phyloP scores from a whole-genome alignment of 2,797 vertebrate species.

The Karalla daura region DNA sequence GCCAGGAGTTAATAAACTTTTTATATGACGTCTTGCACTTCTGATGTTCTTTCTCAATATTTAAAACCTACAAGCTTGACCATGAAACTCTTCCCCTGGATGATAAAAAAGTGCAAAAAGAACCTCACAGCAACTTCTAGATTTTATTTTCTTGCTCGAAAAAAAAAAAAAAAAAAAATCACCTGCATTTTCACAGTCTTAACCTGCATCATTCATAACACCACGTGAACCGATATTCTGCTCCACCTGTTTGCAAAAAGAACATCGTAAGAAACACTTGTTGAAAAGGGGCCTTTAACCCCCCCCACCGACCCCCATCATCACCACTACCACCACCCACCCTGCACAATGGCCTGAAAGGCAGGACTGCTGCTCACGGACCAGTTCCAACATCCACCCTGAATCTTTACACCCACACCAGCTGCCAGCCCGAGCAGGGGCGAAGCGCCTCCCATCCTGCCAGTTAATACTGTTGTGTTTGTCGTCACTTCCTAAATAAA shows the following conservation, averaged over 20 bases:
- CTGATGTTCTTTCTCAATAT: too few relatives aligned
- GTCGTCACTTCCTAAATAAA: background rate
- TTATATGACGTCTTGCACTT: too few relatives aligned
- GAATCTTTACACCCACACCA: constrained; percentile 14
- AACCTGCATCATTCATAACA: constrained; percentile 69
- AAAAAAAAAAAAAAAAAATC: constrained; percentile 61
- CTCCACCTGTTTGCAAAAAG: constrained; percentile 55
- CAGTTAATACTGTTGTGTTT: background rate
- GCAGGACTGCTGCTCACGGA: constrained; percentile 18
- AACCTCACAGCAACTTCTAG: constrained; percentile 65
- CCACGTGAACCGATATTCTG: constrained; percentile 54
- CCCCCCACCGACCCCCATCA: too few relatives aligned
- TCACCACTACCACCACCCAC: constrained; percentile 8
- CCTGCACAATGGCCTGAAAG: constrained; percentile 29
- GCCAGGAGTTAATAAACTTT: too few relatives aligned
- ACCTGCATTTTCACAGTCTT: constrained; percentile 72
- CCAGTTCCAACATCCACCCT: constrained; percentile 39
- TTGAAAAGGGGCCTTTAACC: constrained; percentile 16
- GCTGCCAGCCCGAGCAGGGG: background rate
- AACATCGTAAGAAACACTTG: constrained; percentile 68
- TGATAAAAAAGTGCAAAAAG: constrained; percentile 36
- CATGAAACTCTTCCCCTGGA: background rate
- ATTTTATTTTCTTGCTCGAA: constrained; percentile 77
- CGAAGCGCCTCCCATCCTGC: background rate
- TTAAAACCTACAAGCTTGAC: too few relatives aligned